Conservation (phyloP, 1,140 invertebrate species). For the Dermatophagoides farinae region DNA sequence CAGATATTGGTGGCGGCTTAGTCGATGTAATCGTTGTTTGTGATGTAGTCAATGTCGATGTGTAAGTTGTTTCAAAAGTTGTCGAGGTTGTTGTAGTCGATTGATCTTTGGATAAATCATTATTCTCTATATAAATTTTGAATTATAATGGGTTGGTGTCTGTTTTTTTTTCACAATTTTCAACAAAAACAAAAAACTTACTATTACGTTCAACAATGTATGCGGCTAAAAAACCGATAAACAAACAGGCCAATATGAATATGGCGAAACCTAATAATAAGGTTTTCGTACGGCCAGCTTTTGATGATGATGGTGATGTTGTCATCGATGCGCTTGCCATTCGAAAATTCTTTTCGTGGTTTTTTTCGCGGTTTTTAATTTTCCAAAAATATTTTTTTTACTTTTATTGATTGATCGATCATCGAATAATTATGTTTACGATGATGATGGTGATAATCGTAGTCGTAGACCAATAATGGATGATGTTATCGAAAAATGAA, state of each 20-base stretch:
- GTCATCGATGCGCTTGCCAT: not conserved
- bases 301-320: not conserved
- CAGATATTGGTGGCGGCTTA: not conserved
- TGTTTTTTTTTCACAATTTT: too few species aligned
- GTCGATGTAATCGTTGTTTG: not conserved
- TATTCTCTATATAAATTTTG: not conserved
- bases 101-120: not conserved
- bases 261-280: not conserved
- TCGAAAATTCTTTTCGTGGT: not conserved
- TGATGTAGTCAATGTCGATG: not conserved
- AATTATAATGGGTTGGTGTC: too few species aligned
- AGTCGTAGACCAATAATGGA: not conserved
- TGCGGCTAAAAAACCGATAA: constrained; percentile 3
- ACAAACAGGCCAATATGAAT: not conserved
- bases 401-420: too few species aligned
- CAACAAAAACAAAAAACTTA: not conserved
- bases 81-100: too few species aligned
- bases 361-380: too few species aligned
- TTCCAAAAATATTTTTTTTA: too few species aligned
- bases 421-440: too few species aligned
- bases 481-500: not conserved
- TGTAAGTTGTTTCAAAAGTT: too few species aligned
- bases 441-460: too few species aligned
- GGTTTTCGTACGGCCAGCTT: not conserved
- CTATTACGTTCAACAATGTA: not conserved